A percentile compares a stretch with the other conserved stretches of the same genome.
These are phyloP conservation scores for Sylvietta virens DNA, from an alignment of 2,113 vertebrate genomes.

Conservation along the genomic window DNA sequence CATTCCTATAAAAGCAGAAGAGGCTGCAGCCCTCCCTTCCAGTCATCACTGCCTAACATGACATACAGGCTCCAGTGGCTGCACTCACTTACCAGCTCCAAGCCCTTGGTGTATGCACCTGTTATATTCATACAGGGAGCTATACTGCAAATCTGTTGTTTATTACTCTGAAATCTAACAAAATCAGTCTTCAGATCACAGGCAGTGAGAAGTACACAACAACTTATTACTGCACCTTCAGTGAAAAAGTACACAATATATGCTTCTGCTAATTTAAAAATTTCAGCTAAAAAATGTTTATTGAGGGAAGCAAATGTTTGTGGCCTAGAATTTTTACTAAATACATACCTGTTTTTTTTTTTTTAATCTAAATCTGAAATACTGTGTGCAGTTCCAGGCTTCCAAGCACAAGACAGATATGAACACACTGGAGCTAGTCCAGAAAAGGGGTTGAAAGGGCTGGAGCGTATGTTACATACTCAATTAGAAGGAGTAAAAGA, in stretches of 20 bases:
- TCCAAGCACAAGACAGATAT: not conserved
- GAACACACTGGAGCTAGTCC: not conserved
- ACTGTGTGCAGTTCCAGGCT: accelerated
- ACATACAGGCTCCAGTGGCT: not conserved
- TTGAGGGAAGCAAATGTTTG: not conserved
- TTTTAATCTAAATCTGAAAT: not conserved
- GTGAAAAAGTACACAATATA: not conserved
- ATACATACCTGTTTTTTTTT: not conserved
- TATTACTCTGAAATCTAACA: not conserved
- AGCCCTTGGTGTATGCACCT: not conserved
- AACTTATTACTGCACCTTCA: not conserved
- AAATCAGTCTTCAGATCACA: not conserved
- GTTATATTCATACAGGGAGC: accelerated
- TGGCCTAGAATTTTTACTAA: not conserved
- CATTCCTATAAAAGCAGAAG: not conserved
- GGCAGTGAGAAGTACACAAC: not conserved
- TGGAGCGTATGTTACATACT: accelerated
- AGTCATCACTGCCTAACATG: not conserved
- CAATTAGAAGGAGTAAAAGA: not conserved
- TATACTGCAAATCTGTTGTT: not conserved
- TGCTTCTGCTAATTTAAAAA: not conserved
- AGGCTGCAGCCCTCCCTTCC: not conserved
- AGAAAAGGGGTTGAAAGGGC: not conserved
- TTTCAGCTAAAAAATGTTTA: not conserved
- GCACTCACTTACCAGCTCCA: not conserved